Evolutionary conservation across 2,113 vertebrate genomes (phyloP).

Genomic region (Heterocephalus glaber): DNA sequence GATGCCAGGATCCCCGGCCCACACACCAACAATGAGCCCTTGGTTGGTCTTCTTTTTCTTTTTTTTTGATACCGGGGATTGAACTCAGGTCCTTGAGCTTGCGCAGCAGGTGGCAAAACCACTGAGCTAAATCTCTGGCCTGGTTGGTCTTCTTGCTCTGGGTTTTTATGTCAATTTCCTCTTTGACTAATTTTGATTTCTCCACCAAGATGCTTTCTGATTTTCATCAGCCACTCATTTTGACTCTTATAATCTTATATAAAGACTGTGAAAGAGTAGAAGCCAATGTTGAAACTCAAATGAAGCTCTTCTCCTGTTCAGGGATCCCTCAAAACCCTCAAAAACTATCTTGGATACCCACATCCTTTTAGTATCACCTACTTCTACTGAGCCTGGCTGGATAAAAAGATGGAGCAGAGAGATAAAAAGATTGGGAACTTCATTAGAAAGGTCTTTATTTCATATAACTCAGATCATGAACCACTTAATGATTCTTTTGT

Average conservation of each 20-base stretch:
- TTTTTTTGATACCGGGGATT: no score
- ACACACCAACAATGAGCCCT: no score
- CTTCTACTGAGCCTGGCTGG: neutral
- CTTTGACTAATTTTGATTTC: neutral
- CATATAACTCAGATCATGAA: neutral
- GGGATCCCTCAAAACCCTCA: neutral
- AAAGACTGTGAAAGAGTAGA: neutral
- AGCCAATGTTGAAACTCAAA: neutral
- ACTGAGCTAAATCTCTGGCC: no score
- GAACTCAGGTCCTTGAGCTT: no score
- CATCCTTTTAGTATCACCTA: neutral
- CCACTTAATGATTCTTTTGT: neutral
- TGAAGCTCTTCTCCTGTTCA: neutral
- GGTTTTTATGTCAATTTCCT: slow-evolving; percentile 5
- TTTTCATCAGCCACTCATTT: neutral
- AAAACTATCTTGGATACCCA: neutral
- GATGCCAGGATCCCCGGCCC: neutral
- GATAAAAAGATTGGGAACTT: neutral
- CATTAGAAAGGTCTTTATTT: neutral
- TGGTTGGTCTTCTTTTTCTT: no score
- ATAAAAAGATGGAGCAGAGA: neutral
- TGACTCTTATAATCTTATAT: neutral
- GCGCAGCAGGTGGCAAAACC: no score
- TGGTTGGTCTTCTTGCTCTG: neutral
- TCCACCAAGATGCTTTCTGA: neutral